Evolutionary conservation across 2,113 vertebrate species (phyloP), one percentile per base, ranked within the genome.

Genomic region (Peromyscus polionotus): DNA sequence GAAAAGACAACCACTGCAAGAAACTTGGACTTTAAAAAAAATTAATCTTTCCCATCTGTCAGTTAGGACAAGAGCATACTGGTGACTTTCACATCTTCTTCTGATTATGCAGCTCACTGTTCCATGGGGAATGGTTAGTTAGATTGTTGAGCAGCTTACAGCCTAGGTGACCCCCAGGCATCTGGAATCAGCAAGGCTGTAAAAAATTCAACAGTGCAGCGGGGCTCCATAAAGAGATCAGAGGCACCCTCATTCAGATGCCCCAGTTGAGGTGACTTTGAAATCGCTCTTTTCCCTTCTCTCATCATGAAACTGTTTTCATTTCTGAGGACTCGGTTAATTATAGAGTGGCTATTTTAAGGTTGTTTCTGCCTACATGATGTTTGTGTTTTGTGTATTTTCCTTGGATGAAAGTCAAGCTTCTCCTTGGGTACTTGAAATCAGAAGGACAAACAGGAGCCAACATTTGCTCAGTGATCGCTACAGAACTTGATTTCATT

Each of bases 281-380:
- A 86, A 96, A 86, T 67, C 10, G 7, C 80, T 76, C 42, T 86
- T 94, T 95, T 84, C 76, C 88, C 57, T 96, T 86, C 86, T 86
- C 48, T 88, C 67, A 80, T 80, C 54, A 80, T 87, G 31, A 73
- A 81, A 75, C 81, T 73, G 26, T 93, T 88, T 95, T 92, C 9
- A 48, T 57, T 95, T 86, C 91, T 84, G 94, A 95, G 93, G 92
- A 87, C 83, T 73, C 65, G 31, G 92, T 79, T 97, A 95, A 97
- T 98, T 95, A 95, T 65, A 83, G 16, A 90, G 84, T 95, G 88
- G 79, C 90, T 97, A 95, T 93, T 96, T 95, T 75, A 75, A 84
- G 87, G 45, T 72, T 90, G 61, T 51, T 93, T 95, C 79, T 93
- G 79, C 88, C 73, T 93, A 57, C 45, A 84, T 61, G 75, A 91